phyloP scores from a whole-genome alignment of 1,140 invertebrate genomes.

The Aricia agestis region DNA sequence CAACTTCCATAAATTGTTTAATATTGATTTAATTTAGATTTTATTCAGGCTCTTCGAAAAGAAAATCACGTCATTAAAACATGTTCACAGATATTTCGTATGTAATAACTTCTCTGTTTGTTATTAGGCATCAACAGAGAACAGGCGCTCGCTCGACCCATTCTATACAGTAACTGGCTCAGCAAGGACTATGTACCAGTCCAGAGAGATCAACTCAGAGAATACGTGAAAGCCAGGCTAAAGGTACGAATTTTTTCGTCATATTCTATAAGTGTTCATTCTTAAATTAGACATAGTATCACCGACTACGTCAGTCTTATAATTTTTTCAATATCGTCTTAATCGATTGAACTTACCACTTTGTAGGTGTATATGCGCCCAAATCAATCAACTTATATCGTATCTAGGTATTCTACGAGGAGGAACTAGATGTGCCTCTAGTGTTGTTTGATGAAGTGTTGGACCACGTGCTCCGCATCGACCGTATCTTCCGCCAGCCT shows the following conservation, averaged over 20 bases:
- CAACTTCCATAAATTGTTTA: too few species aligned
- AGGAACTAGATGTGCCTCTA: conserved; percentile 98
- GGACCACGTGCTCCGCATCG: conserved; percentile 98
- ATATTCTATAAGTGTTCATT: background rate
- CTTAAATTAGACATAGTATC: too few species aligned
- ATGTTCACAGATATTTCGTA: too few species aligned
- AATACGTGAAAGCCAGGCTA: conserved; percentile 97
- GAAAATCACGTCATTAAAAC: too few species aligned
- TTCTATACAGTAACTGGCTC: conserved; percentile 99
- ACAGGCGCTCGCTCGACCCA: conserved; percentile 91
- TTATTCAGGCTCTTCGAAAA: too few species aligned
- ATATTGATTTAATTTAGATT: too few species aligned
- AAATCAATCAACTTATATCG: too few species aligned
- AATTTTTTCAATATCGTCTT: too few species aligned
- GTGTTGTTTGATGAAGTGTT: conserved; percentile 99
- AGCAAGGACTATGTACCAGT: conserved; percentile 99
- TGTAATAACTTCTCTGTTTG: background rate
- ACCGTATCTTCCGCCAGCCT: conserved; percentile 98
- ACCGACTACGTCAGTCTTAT: too few species aligned
- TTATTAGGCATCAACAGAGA: conserved; percentile 85
- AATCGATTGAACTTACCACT: too few species aligned
- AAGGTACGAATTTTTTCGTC: conserved; percentile 78
- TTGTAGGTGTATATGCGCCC: too few species aligned
- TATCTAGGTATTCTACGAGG: conserved; percentile 96
- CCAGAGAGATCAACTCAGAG: conserved; percentile 93